Conservation (phyloP, 2,888 invertebrate species). For the Pristionchus maxplancki region DNA sequence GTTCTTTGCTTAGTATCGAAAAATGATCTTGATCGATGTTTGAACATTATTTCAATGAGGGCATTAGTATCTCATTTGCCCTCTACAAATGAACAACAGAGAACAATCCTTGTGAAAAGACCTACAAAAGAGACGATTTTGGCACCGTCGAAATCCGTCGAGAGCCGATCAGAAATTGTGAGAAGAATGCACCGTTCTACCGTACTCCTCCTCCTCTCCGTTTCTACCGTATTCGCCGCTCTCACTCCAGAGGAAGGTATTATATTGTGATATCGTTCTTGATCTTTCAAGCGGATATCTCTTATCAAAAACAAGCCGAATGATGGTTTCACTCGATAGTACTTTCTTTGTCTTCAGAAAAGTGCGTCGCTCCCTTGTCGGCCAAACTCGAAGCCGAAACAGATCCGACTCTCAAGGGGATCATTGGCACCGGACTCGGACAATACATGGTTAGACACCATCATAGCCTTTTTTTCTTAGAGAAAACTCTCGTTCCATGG, state of each 20-base stretch:
- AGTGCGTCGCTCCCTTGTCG: neutral
- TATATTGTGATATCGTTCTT: neutral
- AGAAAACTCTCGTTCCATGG: neutral
- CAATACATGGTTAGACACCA: neutral
- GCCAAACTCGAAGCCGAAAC: constrained; percentile 1
- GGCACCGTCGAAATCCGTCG: neutral
- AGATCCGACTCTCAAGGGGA: neutral
- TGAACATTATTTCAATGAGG: neutral
- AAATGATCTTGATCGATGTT: no score
- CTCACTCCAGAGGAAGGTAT: neutral
- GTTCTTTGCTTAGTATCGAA: no score
- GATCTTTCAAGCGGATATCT: no score
- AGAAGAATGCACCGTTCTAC: neutral
- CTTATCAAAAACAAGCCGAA: no score
- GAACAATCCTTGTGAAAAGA: neutral
- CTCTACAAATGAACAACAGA: neutral
- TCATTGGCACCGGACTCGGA: neutral
- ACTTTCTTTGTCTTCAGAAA: neutral
- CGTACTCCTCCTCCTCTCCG: neutral
- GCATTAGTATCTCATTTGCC: neutral
- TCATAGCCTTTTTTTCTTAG: neutral
- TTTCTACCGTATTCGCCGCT: neutral
- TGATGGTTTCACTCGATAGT: no score
- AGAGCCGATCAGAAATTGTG: neutral
- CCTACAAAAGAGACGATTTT: neutral